Evolutionary conservation across 2,113 vertebrate genomes (phyloP).

Genomic region (Tamias sibiricus): DNA sequence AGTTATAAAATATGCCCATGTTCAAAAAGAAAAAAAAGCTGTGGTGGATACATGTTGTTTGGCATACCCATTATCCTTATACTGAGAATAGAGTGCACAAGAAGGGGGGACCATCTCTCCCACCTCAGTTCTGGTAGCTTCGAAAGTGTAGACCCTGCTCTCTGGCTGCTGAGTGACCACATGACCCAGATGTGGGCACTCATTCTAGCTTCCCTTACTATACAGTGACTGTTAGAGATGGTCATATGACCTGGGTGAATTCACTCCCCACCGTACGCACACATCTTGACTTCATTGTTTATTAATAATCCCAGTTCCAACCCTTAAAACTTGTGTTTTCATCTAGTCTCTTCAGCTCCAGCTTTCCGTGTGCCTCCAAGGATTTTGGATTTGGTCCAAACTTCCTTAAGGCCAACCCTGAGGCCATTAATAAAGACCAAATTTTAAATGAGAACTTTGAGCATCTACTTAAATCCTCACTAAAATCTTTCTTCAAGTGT

Average conservation of each 20-base stretch:
- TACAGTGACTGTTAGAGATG: neutral
- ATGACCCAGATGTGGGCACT: neutral
- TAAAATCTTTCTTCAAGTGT: constrained; percentile 36
- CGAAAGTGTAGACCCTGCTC: fast-evolving
- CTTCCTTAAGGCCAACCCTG: neutral
- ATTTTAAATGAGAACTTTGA: constrained; percentile 56
- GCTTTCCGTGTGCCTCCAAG: neutral
- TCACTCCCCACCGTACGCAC: neutral
- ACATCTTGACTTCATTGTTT: neutral
- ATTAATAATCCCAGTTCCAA: neutral
- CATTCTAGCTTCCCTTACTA: neutral
- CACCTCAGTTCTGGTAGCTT: neutral
- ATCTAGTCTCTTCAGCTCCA: neutral
- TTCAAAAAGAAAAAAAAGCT: neutral
- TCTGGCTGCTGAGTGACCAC: neutral
- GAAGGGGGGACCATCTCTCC: fast-evolving
- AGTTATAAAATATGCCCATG: neutral
- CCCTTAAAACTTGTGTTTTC: neutral
- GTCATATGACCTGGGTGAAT: neutral
- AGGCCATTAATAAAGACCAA: constrained; percentile 9
- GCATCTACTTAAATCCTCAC: neutral
- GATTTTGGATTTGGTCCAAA: constrained; percentile 32
- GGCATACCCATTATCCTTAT: neutral
- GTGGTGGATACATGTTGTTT: neutral
- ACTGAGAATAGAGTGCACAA: neutral